Conservation (phyloP, 2,113 vertebrate species). For the Passer domesticus region DNA sequence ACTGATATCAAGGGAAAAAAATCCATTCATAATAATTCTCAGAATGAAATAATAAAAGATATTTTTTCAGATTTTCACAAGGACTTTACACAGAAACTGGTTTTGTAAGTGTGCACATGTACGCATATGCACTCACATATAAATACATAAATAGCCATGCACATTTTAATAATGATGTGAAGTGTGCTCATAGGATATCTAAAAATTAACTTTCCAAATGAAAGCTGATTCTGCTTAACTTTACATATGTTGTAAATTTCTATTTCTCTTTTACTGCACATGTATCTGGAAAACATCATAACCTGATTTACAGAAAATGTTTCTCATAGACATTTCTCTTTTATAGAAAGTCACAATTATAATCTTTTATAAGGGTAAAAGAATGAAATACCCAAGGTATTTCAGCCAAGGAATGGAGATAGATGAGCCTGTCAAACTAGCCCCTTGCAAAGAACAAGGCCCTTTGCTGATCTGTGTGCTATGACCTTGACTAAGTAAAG, state of each 20-base stretch:
- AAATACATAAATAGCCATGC: not conserved
- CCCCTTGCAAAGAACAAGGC: not conserved
- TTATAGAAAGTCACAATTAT: not conserved
- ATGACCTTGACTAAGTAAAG: not conserved
- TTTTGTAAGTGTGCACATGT: not conserved
- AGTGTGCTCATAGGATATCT: not conserved
- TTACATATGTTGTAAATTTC: conserved; percentile 29
- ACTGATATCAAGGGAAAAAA: not conserved
- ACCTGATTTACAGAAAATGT: conserved; percentile 14
- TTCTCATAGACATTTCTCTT: not conserved
- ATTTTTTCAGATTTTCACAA: not conserved
- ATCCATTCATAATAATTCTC: rapidly evolving
- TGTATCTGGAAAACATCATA: conserved; percentile 41
- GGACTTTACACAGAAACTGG: not conserved
- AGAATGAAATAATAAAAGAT: not conserved
- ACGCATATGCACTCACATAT: not conserved
- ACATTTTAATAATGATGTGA: not conserved
- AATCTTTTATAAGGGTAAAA: not conserved
- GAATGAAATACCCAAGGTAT: not conserved
- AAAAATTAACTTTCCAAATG: not conserved
- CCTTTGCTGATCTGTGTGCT: not conserved
- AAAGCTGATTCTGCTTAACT: conserved; percentile 29
- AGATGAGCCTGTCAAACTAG: not conserved
- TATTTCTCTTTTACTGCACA: not conserved
- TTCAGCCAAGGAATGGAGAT: not conserved